Evolutionary conservation across 2,888 invertebrate species (phyloP), one percentile per base, ranked within the genome.

Genomic region (Panorpa germanica): DNA sequence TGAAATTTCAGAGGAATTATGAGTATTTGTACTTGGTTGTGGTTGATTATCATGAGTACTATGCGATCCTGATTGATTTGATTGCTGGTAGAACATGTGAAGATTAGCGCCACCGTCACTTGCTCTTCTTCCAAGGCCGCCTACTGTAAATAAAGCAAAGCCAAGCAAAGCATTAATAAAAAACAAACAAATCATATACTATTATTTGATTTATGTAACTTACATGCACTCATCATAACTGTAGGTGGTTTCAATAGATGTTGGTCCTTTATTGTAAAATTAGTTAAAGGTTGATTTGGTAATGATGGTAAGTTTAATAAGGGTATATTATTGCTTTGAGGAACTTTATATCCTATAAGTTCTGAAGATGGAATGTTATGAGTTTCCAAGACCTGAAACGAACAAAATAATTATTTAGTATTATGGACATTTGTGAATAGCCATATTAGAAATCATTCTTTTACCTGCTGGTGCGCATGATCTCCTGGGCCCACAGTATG

Each of bases 71-170:
- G n/a, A n/a, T n/a, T n/a, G n/a, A n/a, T n/a, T n/a, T n/a, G n/a
- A n/a, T n/a, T n/a, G n/a, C n/a, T n/a, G n/a, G 46, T 66, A 70
- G 44, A 61, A 66, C 40, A 73, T 70, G 41, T 81, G 81, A 39
- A 91, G 69, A 59, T 91, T 88, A 31, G 91, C 90, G 33, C 91
- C 91, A 41, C 93, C 93, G 58, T 93, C 93, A 22, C 91, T 91
- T 29, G 91, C 91, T 41, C 93, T 70, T 22, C 93, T 67, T 5
- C 86, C 86, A 55, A 85, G 83, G 28, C 76, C 70, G 24, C 80
- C 77, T 40, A 71, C 75, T 70, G 43, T 3, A 41, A 41, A 34
- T 30, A 25, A 32, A 31, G 31, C 25, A 13, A 32, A 34, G 29
- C 18, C 12, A 34, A 39, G 38, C 36, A 39, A 40, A 41, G 31